These are phyloP conservation scores for Sclerurus mexicanus DNA, from an alignment of 2,113 vertebrate species.

Conservation along the genomic window DNA sequence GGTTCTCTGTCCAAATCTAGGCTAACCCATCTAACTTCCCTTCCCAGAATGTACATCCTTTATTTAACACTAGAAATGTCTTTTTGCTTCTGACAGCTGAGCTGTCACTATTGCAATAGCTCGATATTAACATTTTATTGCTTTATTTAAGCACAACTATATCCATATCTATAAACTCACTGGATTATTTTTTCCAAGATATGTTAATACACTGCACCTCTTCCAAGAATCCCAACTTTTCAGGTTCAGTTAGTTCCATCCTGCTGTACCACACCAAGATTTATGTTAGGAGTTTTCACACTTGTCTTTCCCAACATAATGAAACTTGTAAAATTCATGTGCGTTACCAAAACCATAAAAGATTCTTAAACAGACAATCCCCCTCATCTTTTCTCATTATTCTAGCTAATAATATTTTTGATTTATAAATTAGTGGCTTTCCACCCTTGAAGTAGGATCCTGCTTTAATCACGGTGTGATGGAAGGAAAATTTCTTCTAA, in stretches of 20 bases:
- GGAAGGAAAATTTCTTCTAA: not conserved
- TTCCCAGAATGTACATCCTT: not conserved
- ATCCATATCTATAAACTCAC: not conserved
- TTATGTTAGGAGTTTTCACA: not conserved
- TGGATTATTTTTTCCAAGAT: not conserved
- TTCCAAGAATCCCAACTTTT: not conserved
- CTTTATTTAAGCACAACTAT: not conserved
- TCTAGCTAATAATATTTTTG: not conserved
- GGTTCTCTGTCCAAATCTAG: not conserved
- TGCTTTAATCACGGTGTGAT: not conserved
- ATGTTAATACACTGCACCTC: not conserved
- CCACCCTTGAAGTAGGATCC: not conserved
- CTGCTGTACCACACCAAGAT: not conserved
- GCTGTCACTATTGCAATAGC: not conserved
- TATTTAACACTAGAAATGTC: slow-evolving; percentile 1
- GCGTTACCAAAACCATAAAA: not conserved
- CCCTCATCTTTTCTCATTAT: not conserved
- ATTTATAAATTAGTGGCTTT: not conserved
- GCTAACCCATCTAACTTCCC: not conserved
- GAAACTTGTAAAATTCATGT: not conserved
- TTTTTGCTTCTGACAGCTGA: not conserved
- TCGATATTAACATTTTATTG: not conserved
- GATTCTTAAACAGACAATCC: not conserved
- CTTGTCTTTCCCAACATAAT: not conserved
- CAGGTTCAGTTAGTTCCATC: not conserved